Evolutionary conservation across 2,113 vertebrate species (phyloP).

Genomic region (Lathamus discolor): DNA sequence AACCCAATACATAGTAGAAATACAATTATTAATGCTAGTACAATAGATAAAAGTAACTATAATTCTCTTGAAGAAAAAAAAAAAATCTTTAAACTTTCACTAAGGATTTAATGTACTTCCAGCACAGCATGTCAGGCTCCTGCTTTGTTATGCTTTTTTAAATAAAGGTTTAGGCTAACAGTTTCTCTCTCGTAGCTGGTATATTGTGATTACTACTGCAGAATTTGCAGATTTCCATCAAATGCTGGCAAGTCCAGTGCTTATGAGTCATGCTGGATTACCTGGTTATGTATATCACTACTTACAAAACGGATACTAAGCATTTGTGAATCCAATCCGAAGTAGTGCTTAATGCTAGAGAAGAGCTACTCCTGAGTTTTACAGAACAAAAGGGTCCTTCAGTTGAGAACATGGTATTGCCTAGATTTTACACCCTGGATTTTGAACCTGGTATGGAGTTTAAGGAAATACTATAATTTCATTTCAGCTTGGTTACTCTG

Average conservation of each 20-base stretch:
- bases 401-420: background rate
- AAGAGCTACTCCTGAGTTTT: background rate
- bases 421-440: background rate
- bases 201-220: background rate
- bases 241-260: background rate
- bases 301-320: background rate
- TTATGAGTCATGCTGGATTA: background rate
- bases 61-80: background rate
- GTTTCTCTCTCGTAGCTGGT: background rate
- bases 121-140: background rate
- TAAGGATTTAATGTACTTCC: background rate
- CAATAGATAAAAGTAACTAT: slow-evolving; percentile 1
- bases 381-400: background rate
- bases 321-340: background rate
- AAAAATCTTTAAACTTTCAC: background rate
- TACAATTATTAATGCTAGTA: background rate
- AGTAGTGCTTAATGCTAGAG: background rate
- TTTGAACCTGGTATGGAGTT: background rate
- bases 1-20: background rate
- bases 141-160: background rate
- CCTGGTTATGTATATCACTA: background rate
- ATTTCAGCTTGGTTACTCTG: background rate
- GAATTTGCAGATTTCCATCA: background rate
- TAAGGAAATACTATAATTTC: background rate
- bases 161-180: background rate